Evolutionary conservation across 1,140 invertebrate species (phyloP).

Genomic region (Thrips palmi): DNA sequence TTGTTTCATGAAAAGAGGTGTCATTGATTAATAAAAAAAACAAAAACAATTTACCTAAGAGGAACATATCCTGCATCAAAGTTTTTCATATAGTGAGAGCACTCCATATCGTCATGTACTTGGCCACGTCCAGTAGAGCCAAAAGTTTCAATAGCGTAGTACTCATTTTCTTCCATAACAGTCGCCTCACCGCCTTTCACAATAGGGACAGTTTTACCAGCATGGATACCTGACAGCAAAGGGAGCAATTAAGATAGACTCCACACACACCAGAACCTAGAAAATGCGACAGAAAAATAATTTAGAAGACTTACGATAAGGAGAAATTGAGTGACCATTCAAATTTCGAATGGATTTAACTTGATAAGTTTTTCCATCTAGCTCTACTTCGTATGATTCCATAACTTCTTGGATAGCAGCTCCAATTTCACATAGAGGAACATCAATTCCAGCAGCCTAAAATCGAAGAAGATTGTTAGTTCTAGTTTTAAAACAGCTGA

Average conservation of each 20-base stretch:
- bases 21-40: constrained; percentile 2
- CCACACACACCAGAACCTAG: neutral
- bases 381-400: constrained; percentile 97
- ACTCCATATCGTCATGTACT: constrained; percentile 98
- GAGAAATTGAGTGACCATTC: constrained; percentile 95
- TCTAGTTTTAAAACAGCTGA: neutral
- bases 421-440: constrained; percentile 91
- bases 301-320: constrained; percentile 52
- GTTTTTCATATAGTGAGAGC: constrained; percentile 99
- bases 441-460: constrained; percentile 84
- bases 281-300: constrained; percentile 1
- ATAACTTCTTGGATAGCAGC: constrained; percentile 97
- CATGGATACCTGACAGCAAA: constrained; percentile 64
- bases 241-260: constrained; percentile 3
- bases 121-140: constrained; percentile 93
- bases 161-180: constrained; percentile 97
- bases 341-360: constrained; percentile 96
- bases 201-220: constrained; percentile 98
- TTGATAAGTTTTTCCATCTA: constrained; percentile 93
- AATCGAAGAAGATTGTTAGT: neutral
- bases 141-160: constrained; percentile 99
- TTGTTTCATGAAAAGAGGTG: neutral
- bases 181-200: constrained; percentile 96
- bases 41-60: constrained; percentile 30
- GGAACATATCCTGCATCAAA: constrained; percentile 88